phyloP scores from a whole-genome alignment of 92 coral and sea anemone genomes.

The Pocillopora meandrina region DNA sequence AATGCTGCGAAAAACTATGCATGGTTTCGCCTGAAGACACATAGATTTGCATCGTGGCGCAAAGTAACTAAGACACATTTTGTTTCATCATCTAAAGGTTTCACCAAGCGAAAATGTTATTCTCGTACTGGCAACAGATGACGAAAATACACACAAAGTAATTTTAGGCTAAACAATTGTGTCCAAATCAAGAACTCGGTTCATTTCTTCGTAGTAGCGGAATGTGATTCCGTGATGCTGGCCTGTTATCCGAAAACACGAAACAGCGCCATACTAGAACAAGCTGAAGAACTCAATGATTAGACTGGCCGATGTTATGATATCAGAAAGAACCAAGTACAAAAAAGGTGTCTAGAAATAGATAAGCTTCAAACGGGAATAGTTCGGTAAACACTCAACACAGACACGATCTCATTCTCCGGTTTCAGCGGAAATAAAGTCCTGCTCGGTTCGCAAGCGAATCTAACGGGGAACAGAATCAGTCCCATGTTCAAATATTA shows the following conservation, averaged over 20 bases:
- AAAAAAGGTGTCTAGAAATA: no score
- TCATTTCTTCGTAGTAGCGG: background rate
- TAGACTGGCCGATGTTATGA: no score
- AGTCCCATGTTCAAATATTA: background rate
- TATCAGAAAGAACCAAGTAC: no score
- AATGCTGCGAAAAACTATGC: background rate
- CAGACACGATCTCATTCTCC: background rate
- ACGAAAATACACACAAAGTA: background rate
- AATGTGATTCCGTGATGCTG: constrained; percentile 11
- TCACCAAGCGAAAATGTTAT: background rate
- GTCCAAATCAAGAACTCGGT: background rate
- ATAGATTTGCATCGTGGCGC: background rate
- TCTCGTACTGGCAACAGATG: background rate
- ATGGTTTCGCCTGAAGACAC: background rate
- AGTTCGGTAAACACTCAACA: no score
- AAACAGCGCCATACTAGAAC: background rate
- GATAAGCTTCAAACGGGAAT: no score
- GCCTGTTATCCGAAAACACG: background rate
- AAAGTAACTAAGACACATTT: background rate
- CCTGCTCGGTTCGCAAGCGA: background rate
- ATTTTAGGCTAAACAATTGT: background rate
- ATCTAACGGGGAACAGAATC: background rate
- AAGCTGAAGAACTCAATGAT: background rate
- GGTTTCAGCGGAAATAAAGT: constrained; percentile 7
- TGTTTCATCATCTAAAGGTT: background rate